A percentile compares a stretch with the other conserved stretches of the same genome.
These are phyloP conservation scores for Odocoileus hemionus DNA, from an alignment of 2,113 vertebrate genomes.

Conservation along the genomic window DNA sequence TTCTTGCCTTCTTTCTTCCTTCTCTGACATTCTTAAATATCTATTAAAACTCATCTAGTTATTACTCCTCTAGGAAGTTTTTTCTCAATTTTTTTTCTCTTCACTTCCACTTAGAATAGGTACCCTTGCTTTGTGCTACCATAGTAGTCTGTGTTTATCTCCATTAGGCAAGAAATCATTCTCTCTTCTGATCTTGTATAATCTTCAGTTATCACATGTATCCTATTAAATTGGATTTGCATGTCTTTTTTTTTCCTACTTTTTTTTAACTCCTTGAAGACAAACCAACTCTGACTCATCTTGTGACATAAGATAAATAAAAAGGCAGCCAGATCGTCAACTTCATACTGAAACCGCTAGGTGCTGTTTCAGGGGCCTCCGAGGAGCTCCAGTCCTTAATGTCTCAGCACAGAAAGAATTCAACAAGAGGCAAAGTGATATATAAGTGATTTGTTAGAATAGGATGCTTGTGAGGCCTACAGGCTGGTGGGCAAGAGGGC, in stretches of 20 bases:
- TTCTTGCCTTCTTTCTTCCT: not conserved
- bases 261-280: not conserved
- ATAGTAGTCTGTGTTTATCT: not conserved
- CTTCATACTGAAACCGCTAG: not conserved
- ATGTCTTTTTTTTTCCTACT: not conserved
- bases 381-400: not conserved
- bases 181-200: not conserved
- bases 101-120: not conserved
- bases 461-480: not conserved
- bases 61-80: not conserved
- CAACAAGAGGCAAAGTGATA: not conserved
- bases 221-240: not conserved
- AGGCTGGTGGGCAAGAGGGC: not conserved
- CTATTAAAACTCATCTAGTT: not conserved
- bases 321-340: not conserved
- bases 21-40: not conserved
- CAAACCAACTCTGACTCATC: not conserved
- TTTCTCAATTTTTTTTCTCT: not conserved
- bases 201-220: not conserved
- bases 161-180: not conserved
- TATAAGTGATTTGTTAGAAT: not conserved
- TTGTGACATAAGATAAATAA: not conserved
- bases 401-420: not conserved
- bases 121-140: not conserved
- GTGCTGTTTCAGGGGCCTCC: not conserved